These are phyloP conservation scores for Venustaconcha ellipsiformis DNA, from an alignment of 1,140 invertebrate genomes.

Conservation along the genomic window DNA sequence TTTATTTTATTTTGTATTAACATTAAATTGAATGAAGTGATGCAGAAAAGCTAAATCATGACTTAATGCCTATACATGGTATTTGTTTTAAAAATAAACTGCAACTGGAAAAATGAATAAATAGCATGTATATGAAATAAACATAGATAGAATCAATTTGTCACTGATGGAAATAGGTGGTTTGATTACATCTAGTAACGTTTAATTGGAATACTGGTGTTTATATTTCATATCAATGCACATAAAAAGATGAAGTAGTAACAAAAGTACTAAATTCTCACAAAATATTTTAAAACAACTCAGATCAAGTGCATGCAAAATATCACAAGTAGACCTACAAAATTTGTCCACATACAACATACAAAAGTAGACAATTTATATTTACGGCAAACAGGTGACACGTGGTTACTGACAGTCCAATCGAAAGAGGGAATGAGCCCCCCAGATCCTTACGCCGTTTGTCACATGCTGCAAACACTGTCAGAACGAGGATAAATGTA, in stretches of 20 bases:
- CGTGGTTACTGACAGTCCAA: slow-evolving; percentile 68
- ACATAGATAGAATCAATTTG: too few relatives aligned
- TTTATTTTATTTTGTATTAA: too few relatives aligned
- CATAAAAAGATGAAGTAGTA: neutral
- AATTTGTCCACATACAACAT: neutral
- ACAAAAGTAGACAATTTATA: neutral
- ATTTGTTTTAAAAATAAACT: too few relatives aligned
- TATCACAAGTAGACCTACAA: neutral
- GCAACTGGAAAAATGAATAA: too few relatives aligned
- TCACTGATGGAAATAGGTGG: too few relatives aligned
- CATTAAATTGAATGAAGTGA: too few relatives aligned
- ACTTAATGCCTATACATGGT: too few relatives aligned
- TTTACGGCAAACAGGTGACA: neutral
- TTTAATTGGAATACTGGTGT: too few relatives aligned
- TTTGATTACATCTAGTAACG: too few relatives aligned
- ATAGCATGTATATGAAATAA: too few relatives aligned
- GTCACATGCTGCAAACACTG: slow-evolving; percentile 1
- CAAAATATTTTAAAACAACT: neutral
- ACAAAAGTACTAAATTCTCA: neutral
- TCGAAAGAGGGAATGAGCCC: neutral
- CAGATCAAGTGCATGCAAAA: neutral
- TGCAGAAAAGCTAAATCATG: too few relatives aligned
- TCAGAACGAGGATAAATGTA: neutral
- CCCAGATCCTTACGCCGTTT: neutral
- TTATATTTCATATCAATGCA: neutral